Percentiles rank a stretch among this genome's conserved stretches.
Conservation (phyloP, 2,113 vertebrate species). For the Clarias batrachus region DNA sequence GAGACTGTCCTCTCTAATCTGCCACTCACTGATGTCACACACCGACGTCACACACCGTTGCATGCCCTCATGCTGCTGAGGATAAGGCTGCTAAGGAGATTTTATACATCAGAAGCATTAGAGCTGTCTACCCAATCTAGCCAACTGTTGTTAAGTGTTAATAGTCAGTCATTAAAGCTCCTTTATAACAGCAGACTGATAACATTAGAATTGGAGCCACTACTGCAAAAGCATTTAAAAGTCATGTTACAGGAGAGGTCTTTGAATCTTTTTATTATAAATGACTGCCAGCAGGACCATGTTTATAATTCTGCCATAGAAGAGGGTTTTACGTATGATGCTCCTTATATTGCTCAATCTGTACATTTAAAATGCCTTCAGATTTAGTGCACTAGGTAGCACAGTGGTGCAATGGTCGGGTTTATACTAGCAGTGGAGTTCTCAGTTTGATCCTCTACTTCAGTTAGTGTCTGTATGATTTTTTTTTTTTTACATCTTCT, state of each 20-base stretch:
- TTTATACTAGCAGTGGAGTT: background rate
- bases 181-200: conserved; percentile 5
- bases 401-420: background rate
- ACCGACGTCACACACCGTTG: conserved; percentile 29
- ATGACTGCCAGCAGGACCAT: background rate
- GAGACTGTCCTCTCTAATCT: conserved; percentile 27
- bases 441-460: background rate
- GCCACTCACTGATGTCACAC: conserved; percentile 27
- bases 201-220: background rate
- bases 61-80: conserved; percentile 26
- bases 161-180: conserved; percentile 3
- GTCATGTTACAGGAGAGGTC: background rate
- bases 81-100: conserved; percentile 21
- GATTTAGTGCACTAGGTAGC: background rate
- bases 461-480: background rate
- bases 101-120: conserved; percentile 6
- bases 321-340: background rate
- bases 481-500: background rate
- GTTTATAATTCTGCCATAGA: background rate
- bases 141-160: background rate
- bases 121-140: conserved; percentile 2
- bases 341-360: background rate
- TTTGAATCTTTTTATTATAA: conserved; percentile 21
- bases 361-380: background rate
- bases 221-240: background rate